These are phyloP conservation scores for Pelmatolapia mariae DNA, from an alignment of 2,113 vertebrate genomes.

Conservation along the genomic window DNA sequence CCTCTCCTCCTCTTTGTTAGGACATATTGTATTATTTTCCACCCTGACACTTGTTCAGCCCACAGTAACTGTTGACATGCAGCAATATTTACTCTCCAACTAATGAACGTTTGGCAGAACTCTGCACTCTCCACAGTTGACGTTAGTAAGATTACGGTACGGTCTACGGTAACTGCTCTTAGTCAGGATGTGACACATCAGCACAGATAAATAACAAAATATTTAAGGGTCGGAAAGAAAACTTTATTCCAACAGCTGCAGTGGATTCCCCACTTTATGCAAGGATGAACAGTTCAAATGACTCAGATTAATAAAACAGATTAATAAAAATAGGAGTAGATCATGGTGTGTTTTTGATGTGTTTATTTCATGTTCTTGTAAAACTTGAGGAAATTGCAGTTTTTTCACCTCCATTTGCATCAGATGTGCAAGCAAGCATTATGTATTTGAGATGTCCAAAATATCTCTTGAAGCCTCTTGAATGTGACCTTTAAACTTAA, in stretches of 20 bases:
- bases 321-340: background rate
- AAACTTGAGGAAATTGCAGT: background rate
- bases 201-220: background rate
- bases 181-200: slow-evolving; percentile 6
- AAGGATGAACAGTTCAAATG: background rate
- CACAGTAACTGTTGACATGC: background rate
- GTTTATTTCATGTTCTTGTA: background rate
- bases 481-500: background rate
- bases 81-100: background rate
- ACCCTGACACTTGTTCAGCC: background rate
- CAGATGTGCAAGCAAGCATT: background rate
- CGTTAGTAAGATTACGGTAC: background rate
- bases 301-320: background rate
- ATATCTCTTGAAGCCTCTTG: background rate
- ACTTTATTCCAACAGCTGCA: slow-evolving; percentile 2
- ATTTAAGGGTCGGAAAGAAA: background rate
- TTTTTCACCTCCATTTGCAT: background rate
- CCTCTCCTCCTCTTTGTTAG: background rate
- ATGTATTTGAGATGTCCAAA: background rate
- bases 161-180: background rate
- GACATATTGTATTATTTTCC: background rate
- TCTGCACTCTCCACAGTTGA: background rate
- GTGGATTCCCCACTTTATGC: background rate
- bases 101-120: background rate
- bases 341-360: background rate